These are phyloP conservation scores for Athripsodes cinereus DNA, from an alignment of 2,888 invertebrate species.

Conservation along the genomic window DNA sequence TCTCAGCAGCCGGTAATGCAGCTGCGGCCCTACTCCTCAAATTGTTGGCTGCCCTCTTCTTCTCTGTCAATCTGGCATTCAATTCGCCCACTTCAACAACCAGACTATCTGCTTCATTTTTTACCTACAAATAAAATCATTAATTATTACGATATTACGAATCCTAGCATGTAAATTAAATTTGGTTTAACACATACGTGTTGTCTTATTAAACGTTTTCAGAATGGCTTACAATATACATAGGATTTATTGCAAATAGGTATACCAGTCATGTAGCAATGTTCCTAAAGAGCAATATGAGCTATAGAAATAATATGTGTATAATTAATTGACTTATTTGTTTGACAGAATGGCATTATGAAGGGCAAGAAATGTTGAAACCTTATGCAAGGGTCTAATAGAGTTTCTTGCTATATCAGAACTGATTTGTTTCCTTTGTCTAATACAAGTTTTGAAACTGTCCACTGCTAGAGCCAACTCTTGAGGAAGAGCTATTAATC, in stretches of 20 bases:
- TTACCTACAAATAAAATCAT: constrained; percentile 34
- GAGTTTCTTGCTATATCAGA: constrained; percentile 74
- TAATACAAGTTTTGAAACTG: constrained; percentile 75
- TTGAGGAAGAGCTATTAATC: constrained; percentile 59
- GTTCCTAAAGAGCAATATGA: no score
- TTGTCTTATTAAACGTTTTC: no score
- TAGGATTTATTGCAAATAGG: no score
- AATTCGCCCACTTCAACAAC: constrained; percentile 36
- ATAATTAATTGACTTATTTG: no score
- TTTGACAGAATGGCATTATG: no score
- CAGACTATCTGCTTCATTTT: constrained; percentile 38
- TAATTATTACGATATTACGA: not conserved
- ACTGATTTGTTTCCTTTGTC: constrained; percentile 75
- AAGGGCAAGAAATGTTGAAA: no score
- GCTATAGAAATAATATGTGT: no score
- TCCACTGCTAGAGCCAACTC: constrained; percentile 74
- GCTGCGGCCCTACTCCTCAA: constrained; percentile 39
- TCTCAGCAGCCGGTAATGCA: constrained; percentile 42
- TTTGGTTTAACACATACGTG: not conserved
- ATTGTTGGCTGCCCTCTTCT: constrained; percentile 38
- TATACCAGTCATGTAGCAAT: no score
- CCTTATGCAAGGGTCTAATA: constrained; percentile 46
- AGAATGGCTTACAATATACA: no score
- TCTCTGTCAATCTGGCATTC: constrained; percentile 35
- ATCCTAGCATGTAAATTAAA: no score